These are phyloP conservation scores for Allacma fusca DNA, from an alignment of 2,888 invertebrate species.

Conservation along the genomic window DNA sequence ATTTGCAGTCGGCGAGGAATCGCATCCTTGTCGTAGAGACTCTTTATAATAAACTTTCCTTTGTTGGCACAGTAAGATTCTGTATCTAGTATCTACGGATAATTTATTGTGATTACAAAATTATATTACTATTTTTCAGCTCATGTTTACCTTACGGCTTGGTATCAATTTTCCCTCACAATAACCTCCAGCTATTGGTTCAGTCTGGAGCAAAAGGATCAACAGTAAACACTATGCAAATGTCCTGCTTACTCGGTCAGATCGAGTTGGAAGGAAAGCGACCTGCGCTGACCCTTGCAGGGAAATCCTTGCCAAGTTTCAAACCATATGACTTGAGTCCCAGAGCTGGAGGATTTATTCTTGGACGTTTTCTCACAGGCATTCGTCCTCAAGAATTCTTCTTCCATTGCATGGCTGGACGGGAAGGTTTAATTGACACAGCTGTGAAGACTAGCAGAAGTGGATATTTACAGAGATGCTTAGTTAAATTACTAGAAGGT, in stretches of 20 bases:
- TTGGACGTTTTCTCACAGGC: slow-evolving; percentile 97
- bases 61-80: too few species aligned
- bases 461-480: slow-evolving; percentile 95
- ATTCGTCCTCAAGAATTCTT: slow-evolving; percentile 98
- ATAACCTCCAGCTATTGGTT: slow-evolving; percentile 98
- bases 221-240: slow-evolving; percentile 97
- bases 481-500: slow-evolving; percentile 98
- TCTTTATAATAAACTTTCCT: too few species aligned
- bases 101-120: too few species aligned
- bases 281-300: slow-evolving; percentile 93
- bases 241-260: slow-evolving; percentile 96
- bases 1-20: too few species aligned
- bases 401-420: slow-evolving; percentile 99
- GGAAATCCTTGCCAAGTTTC: slow-evolving; percentile 92
- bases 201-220: slow-evolving; percentile 99
- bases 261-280: slow-evolving; percentile 98
- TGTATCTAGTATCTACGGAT: too few species aligned
- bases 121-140: slow-evolving; percentile 66
- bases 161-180: slow-evolving; percentile 85
- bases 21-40: too few species aligned
- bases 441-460: slow-evolving; percentile 99
- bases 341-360: slow-evolving; percentile 94
- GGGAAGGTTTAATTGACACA: slow-evolving; percentile 99
- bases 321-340: slow-evolving; percentile 85
- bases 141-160: slow-evolving; percentile 86